These are phyloP conservation scores for Danio aesculapii DNA, from an alignment of 2,797 vertebrate genomes.

Conservation along the genomic window DNA sequence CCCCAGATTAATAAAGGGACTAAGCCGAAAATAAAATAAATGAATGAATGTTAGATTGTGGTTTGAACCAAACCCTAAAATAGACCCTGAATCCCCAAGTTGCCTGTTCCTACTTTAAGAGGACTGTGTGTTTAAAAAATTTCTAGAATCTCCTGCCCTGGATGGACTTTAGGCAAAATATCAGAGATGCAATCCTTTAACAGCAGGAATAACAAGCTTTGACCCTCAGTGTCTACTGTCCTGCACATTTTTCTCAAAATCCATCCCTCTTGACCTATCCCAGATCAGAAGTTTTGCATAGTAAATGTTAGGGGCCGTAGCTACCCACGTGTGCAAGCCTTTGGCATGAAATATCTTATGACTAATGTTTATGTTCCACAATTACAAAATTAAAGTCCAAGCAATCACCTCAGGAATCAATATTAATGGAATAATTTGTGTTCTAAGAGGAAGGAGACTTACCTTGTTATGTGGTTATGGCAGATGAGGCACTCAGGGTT, in stretches of 20 bases:
- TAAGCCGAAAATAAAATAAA: too few relatives aligned
- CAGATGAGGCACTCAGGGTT: constrained; percentile 46
- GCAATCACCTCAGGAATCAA: not conserved
- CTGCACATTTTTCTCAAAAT: not conserved
- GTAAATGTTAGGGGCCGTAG: not conserved
- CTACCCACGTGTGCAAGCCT: not conserved
- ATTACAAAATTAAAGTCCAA: not conserved
- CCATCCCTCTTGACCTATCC: not conserved
- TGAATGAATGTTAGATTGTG: too few relatives aligned
- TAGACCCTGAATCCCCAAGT: not conserved
- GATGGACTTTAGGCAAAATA: too few relatives aligned
- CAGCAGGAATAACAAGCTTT: too few relatives aligned
- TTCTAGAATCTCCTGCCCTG: too few relatives aligned
- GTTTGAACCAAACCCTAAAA: not conserved
- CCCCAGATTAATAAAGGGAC: too few relatives aligned
- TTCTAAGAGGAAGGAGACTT: constrained; percentile 33
- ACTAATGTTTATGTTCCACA: not conserved
- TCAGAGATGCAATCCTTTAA: too few relatives aligned
- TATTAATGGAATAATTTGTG: not conserved
- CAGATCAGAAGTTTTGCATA: not conserved
- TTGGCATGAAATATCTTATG: not conserved
- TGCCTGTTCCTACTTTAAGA: not conserved
- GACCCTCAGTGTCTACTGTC: too few relatives aligned
- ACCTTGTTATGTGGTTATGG: constrained; percentile 59
- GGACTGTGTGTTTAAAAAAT: not conserved